Conservation (phyloP, 2,888 invertebrate genomes). For the Argyresthia albistria region DNA sequence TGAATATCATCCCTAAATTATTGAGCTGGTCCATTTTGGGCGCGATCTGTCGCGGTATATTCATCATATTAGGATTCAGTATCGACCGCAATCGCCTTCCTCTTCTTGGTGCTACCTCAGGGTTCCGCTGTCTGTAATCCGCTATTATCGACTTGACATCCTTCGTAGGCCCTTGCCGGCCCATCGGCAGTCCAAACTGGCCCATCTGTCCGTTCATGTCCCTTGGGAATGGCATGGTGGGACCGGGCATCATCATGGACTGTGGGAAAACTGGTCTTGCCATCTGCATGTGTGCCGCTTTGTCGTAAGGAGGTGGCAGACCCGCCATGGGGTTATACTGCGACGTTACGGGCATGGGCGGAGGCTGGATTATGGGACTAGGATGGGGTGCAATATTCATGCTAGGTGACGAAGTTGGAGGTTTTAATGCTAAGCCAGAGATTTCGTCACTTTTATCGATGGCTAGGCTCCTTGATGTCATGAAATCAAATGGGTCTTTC, state of each 20-base stretch:
- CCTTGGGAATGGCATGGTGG: constrained; percentile 45
- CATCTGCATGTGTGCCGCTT: constrained; percentile 57
- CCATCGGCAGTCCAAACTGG: constrained; percentile 68
- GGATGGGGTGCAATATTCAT: not conserved
- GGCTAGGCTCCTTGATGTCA: constrained; percentile 53
- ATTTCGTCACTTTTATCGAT: constrained; percentile 65
- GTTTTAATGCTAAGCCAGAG: constrained; percentile 54
- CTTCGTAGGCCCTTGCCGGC: constrained; percentile 83
- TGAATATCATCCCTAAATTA: constrained; percentile 56
- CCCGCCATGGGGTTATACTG: constrained; percentile 57
- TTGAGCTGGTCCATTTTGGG: constrained; percentile 47
- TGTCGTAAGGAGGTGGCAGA: constrained; percentile 58
- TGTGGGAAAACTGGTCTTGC: constrained; percentile 55
- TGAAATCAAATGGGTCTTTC: constrained; percentile 52
- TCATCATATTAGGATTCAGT: constrained; percentile 59
- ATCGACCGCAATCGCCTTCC: constrained; percentile 75
- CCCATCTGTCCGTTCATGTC: constrained; percentile 72
- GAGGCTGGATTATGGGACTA: constrained; percentile 41
- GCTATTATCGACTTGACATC: constrained; percentile 88
- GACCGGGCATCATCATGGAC: constrained; percentile 52
- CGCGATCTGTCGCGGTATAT: constrained; percentile 50
- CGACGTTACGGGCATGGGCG: constrained; percentile 44
- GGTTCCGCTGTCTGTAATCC: constrained; percentile 83
- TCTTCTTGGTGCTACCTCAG: constrained; percentile 79
- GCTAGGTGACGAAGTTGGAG: constrained; percentile 27